Evolutionary conservation across 1,140 invertebrate genomes (phyloP).

Genomic region (Plectrocnemia conspersa): DNA sequence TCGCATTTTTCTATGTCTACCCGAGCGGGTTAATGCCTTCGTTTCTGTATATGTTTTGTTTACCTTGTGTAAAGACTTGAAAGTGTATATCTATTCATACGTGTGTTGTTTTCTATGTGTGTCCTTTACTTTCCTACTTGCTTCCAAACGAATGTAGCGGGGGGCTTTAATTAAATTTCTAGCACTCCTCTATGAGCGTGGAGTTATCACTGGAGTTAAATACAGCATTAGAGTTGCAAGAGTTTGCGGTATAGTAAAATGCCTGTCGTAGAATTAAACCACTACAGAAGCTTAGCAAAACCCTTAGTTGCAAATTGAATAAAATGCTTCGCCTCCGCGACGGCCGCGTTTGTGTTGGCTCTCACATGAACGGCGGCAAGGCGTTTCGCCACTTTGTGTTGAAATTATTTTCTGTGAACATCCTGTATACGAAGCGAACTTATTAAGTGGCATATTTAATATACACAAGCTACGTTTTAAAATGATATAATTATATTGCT

Average conservation of each 20-base stretch:
- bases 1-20: conserved; percentile 14
- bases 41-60: neutral
- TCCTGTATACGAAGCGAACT: too few species aligned
- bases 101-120: conserved; percentile 17
- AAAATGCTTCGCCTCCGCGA: neutral
- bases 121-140: conserved; percentile 1
- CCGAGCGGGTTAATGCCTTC: too few species aligned
- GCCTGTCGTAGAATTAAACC: conserved; percentile 9
- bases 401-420: too few species aligned
- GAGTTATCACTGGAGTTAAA: conserved; percentile 30
- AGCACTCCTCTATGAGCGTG: conserved; percentile 3
- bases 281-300: neutral
- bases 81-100: too few species aligned
- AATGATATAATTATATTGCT: too few species aligned
- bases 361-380: too few species aligned
- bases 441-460: too few species aligned
- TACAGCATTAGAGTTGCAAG: conserved; percentile 10
- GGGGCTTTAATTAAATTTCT: conserved; percentile 29
- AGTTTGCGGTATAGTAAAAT: conserved; percentile 18
- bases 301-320: conserved; percentile 3
- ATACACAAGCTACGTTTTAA: too few species aligned
- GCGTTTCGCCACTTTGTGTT: too few species aligned
- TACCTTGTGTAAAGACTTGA: conserved; percentile 1
- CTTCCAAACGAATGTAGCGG: neutral
- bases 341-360: too few species aligned